These are phyloP conservation scores for Geophilus truncorum DNA, from an alignment of 2,888 invertebrate species.

Conservation along the genomic window DNA sequence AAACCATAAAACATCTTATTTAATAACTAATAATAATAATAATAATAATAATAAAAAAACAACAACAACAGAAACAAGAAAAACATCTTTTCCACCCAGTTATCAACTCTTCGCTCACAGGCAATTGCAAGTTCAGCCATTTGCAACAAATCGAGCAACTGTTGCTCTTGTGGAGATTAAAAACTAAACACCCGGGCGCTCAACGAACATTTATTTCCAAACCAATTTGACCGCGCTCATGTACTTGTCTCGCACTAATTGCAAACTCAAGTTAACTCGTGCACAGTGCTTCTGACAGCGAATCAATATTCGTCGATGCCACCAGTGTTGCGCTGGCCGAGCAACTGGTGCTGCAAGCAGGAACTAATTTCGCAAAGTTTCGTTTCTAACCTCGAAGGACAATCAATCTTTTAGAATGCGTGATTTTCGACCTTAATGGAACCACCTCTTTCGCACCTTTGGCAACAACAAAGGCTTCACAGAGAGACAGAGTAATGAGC, in stretches of 20 bases:
- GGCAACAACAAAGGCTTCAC: constrained; percentile 17
- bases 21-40: too few relatives aligned
- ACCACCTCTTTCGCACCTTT: constrained; percentile 19
- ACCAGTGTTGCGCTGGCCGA: neutral
- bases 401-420: constrained; percentile 11
- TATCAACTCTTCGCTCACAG: too few relatives aligned
- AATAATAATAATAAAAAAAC: too few relatives aligned
- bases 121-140: too few relatives aligned
- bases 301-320: neutral
- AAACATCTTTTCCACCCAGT: too few relatives aligned
- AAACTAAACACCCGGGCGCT: too few relatives aligned
- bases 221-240: neutral
- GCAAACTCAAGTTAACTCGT: neutral
- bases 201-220: neutral
- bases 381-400: neutral
- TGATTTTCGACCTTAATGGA: constrained; percentile 23
- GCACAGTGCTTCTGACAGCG: neutral
- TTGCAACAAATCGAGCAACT: too few relatives aligned
- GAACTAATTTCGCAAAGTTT: neutral
- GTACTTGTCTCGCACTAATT: neutral
- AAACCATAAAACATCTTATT: too few relatives aligned
- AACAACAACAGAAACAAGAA: too few relatives aligned
- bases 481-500: neutral
- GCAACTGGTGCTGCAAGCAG: neutral
- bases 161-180: too few relatives aligned